Conservation (phyloP, 2,113 vertebrate genomes). For the Oryzias celebensis region DNA sequence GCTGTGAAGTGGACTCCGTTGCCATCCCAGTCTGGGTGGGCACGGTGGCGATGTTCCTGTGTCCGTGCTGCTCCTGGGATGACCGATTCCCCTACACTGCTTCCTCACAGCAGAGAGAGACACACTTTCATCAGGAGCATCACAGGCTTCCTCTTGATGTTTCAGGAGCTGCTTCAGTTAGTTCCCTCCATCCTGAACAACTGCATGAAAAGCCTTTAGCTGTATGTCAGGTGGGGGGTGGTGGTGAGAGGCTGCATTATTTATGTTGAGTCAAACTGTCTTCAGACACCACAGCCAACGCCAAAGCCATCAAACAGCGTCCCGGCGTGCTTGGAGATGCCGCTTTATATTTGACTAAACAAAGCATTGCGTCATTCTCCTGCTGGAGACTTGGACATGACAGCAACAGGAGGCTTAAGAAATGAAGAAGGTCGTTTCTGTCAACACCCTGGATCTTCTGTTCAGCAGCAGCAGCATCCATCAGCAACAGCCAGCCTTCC, state of each 20-base stretch:
- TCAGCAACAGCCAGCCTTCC: conserved; percentile 43
- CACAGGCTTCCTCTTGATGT: conserved; percentile 47
- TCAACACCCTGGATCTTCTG: conserved; percentile 36
- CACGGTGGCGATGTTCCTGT: no score
- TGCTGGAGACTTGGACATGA: conserved; percentile 34
- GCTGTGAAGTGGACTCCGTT: no score
- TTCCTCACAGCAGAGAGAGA: conserved; percentile 14
- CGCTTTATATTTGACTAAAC: conserved; percentile 58
- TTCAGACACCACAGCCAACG: conserved; percentile 41
- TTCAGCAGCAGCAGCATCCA: conserved; percentile 23
- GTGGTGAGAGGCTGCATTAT: conserved; percentile 61
- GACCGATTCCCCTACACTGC: no score
- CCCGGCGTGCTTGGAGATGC: conserved; percentile 51
- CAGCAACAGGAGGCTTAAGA: conserved; percentile 24
- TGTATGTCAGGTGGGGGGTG: conserved; percentile 58
- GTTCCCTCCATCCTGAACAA: conserved; percentile 64
- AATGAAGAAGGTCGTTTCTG: conserved; percentile 55
- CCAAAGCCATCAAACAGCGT: conserved; percentile 58
- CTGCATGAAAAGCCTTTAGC: conserved; percentile 67
- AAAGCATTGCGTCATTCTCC: conserved; percentile 42
- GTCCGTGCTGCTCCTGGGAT: no score
- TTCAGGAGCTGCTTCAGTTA: conserved; percentile 63
- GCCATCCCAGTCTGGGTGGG: no score
- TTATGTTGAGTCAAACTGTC: conserved; percentile 67
- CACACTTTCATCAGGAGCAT: conserved; percentile 14